Conservation (phyloP, 2,113 vertebrate species). For the Monarcha castaneiventris region DNA sequence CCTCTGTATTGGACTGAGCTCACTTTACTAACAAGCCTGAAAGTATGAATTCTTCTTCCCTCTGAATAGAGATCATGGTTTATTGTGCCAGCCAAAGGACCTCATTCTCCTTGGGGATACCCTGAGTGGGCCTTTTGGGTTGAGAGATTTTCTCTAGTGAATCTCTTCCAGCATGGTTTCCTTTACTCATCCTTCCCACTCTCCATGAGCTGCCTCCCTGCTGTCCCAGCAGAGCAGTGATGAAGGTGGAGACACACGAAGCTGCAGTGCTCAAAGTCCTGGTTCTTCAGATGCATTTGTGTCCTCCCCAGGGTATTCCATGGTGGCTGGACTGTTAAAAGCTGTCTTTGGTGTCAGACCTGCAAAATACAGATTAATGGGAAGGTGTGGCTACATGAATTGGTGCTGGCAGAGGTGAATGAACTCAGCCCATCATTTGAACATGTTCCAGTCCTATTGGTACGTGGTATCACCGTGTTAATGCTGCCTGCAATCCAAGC, state of each 20-base stretch:
- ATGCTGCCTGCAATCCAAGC: background rate
- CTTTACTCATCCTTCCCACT: background rate
- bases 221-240: background rate
- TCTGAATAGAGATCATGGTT: background rate
- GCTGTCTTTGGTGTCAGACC: background rate
- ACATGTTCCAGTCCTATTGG: background rate
- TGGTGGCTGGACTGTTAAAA: background rate
- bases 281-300: rapidly evolving
- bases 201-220: background rate
- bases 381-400: background rate
- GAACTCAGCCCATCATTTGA: background rate
- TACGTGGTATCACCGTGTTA: background rate
- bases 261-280: background rate
- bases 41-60: background rate
- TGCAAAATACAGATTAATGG: background rate
- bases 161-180: background rate
- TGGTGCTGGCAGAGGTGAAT: background rate
- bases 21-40: background rate
- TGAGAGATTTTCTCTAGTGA: background rate
- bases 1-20: background rate
- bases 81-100: background rate
- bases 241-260: background rate
- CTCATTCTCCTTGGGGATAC: background rate
- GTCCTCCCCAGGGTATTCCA: background rate
- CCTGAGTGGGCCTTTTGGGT: background rate